phyloP scores from a whole-genome alignment of 30 jellyfish, hydroid and myxozoan species.

The Mastigias papua region DNA sequence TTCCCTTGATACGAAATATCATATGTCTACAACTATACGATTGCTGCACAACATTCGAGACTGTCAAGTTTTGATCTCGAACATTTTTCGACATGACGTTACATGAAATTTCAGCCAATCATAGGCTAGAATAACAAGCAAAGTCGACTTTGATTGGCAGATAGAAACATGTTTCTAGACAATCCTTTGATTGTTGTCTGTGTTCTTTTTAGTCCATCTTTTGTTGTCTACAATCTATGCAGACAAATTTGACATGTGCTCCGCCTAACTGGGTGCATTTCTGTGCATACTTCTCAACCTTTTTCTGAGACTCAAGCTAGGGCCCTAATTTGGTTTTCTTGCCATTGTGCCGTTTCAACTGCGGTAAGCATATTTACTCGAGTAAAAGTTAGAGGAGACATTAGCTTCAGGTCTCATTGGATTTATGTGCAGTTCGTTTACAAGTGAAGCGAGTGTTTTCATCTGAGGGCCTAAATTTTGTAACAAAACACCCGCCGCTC shows the following conservation, averaged over 20 bases:
- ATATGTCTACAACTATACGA: not conserved
- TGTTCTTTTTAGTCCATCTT: conserved; percentile 32
- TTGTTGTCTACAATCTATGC: conserved; percentile 55
- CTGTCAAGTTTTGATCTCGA: conserved; percentile 67
- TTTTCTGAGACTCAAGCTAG: conserved; percentile 20
- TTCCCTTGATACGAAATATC: not conserved
- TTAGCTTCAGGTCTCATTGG: not conserved
- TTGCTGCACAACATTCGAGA: conserved; percentile 65
- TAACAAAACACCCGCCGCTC: too few relatives aligned
- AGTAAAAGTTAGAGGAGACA: not conserved
- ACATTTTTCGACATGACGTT: conserved; percentile 97
- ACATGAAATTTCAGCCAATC: conserved; percentile 95
- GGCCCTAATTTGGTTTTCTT: conserved; percentile 16
- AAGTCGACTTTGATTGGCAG: conserved; percentile 86
- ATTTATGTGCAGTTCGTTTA: not conserved
- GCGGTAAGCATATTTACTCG: conserved; percentile 3
- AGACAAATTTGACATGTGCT: conserved; percentile 98
- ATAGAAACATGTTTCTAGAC: conserved; percentile 74
- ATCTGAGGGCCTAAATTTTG: not conserved
- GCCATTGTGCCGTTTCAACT: conserved; percentile 30
- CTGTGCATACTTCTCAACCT: conserved; percentile 39
- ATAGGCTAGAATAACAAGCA: conserved; percentile 53
- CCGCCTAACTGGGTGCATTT: conserved; percentile 99
- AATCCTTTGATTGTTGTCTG: conserved; percentile 97
- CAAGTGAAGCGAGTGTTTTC: not conserved